Conservation (phyloP, 2,888 invertebrate species). For the Helleia helle region DNA sequence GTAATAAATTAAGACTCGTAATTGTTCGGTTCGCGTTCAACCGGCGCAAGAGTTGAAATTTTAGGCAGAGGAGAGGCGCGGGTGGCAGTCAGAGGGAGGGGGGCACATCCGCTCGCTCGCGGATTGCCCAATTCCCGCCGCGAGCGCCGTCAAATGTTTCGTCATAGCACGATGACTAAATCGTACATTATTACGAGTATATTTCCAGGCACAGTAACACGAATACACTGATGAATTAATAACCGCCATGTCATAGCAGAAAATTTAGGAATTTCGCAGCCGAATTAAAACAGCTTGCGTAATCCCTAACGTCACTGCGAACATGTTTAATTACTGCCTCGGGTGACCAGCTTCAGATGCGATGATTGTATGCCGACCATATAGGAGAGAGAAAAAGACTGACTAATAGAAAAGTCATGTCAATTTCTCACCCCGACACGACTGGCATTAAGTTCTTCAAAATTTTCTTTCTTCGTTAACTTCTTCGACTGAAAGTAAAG, state of each 20-base stretch:
- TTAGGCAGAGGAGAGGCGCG: constrained; percentile 30
- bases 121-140: constrained; percentile 62
- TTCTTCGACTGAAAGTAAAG: constrained; percentile 34
- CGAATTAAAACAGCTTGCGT: constrained; percentile 62
- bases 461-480: constrained; percentile 29
- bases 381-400: constrained; percentile 89
- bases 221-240: too few species aligned
- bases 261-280: constrained; percentile 69
- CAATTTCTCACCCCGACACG: constrained; percentile 79
- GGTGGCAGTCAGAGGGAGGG: constrained; percentile 14
- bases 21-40: constrained; percentile 39
- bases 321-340: constrained; percentile 32
- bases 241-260: constrained; percentile 51
- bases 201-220: constrained; percentile 30
- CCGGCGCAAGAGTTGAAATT: constrained; percentile 42
- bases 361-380: constrained; percentile 67
- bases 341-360: constrained; percentile 13
- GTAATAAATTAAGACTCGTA: constrained; percentile 26
- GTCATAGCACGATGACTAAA: constrained; percentile 54
- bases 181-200: constrained; percentile 44
- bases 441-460: constrained; percentile 41
- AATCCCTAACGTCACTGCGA: constrained; percentile 69
- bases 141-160: constrained; percentile 45
- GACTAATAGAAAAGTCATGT: constrained; percentile 78
- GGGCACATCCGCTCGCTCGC: constrained; percentile 45